These are phyloP conservation scores for Augochlora pura DNA, from an alignment of 1,140 invertebrate genomes.

Conservation along the genomic window DNA sequence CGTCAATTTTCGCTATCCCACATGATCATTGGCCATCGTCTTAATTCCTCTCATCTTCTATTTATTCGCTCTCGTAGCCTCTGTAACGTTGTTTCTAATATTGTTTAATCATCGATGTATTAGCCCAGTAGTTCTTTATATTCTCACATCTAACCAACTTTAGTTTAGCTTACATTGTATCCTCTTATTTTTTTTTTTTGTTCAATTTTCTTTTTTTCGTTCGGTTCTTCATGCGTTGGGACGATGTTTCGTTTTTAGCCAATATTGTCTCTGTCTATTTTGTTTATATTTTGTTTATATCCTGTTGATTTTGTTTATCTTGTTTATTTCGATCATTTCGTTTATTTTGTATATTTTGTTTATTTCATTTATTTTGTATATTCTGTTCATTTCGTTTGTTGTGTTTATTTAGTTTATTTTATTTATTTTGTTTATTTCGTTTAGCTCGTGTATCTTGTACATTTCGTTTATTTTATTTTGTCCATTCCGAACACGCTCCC, in stretches of 20 bases:
- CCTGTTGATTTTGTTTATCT: no score
- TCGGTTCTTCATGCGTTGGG: background rate
- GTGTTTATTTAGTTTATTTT: no score
- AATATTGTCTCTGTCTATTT: background rate
- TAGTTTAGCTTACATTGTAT: conserved; percentile 20
- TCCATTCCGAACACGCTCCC: background rate
- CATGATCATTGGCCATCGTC: background rate
- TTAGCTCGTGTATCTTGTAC: no score
- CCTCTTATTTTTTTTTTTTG: background rate
- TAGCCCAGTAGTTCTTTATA: background rate
- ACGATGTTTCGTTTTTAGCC: background rate
- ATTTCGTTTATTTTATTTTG: no score
- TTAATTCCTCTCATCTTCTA: background rate
- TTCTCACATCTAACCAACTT: background rate
- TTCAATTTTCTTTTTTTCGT: background rate
- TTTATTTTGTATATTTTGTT: background rate
- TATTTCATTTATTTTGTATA: background rate
- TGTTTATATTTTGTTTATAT: background rate
- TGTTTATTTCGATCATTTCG: background rate
- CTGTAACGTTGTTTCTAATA: conserved; percentile 32
- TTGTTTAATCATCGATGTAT: conserved; percentile 10
- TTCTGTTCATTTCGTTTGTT: no score
- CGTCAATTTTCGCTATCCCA: no score
- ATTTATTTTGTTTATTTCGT: no score
- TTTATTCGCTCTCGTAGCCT: conserved; percentile 3